These are phyloP conservation scores for Meiosimyza platycephala DNA, from an alignment of 2,888 invertebrate genomes.

Conservation along the genomic window DNA sequence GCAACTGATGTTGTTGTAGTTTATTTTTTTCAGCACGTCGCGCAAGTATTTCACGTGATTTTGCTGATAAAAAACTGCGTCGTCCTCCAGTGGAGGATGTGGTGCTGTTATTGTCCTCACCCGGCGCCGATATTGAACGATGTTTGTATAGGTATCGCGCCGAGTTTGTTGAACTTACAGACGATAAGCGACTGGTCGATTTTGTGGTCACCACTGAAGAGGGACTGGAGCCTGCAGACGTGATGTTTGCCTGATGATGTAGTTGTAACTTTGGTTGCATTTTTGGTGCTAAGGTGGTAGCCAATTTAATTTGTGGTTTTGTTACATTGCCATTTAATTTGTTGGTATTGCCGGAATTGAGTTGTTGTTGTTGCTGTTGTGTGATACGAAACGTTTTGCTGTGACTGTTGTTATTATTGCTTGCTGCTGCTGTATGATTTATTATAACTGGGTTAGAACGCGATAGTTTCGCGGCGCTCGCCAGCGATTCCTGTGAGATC, in stretches of 20 bases:
- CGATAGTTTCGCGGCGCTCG: constrained; percentile 52
- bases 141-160: constrained; percentile 64
- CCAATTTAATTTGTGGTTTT: constrained; percentile 39
- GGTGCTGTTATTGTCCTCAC: constrained; percentile 39
- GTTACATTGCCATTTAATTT: constrained; percentile 31
- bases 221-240: constrained; percentile 65
- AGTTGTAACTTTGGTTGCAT: constrained; percentile 46
- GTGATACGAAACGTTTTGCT: constrained; percentile 14
- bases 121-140: constrained; percentile 65
- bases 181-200: constrained; percentile 64
- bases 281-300: constrained; percentile 32
- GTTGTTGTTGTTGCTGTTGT: constrained; percentile 24
- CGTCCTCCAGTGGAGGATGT: constrained; percentile 46
- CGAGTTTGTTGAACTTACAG: constrained; percentile 64
- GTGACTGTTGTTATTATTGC: constrained; percentile 32
- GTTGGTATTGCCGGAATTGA: not conserved
- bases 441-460: constrained; percentile 60
- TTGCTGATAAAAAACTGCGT: constrained; percentile 66
- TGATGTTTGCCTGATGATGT: constrained; percentile 54
- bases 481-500: constrained; percentile 65
- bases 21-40: constrained; percentile 64
- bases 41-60: constrained; percentile 66
- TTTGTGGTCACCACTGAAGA: constrained; percentile 65
- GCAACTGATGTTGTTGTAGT: constrained; percentile 49
- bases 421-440: constrained; percentile 38